These are phyloP conservation scores for Protosalanx chinensis DNA, from an alignment of 2,797 vertebrate species.

Conservation along the genomic window DNA sequence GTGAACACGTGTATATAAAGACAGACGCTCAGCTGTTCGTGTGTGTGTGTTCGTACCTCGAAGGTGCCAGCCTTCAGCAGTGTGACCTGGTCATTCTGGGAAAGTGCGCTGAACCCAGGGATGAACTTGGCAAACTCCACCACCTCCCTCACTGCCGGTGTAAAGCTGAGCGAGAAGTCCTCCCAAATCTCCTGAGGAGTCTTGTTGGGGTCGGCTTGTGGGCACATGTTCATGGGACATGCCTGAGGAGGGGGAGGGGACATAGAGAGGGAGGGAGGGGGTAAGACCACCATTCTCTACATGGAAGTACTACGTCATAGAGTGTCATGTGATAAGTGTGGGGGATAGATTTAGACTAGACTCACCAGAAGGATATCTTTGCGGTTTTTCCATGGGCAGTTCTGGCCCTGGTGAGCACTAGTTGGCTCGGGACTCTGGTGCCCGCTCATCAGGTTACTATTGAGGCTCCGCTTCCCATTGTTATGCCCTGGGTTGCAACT, in stretches of 20 bases:
- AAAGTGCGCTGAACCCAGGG: constrained; percentile 83
- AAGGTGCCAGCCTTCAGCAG: constrained; percentile 93
- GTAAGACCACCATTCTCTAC: constrained; percentile 3
- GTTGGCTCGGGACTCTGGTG: constrained; percentile 45
- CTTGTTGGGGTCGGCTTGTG: constrained; percentile 76
- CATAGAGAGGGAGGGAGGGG: background rate
- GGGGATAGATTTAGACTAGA: background rate
- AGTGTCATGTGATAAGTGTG: too few species aligned
- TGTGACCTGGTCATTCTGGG: constrained; percentile 88
- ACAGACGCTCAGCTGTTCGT: background rate
- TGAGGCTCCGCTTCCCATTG: constrained; percentile 67
- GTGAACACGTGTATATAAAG: background rate
- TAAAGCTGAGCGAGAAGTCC: constrained; percentile 91
- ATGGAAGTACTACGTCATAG: background rate
- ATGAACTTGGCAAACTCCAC: constrained; percentile 92
- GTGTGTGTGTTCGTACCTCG: constrained; percentile 70
- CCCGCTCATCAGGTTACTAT: constrained; percentile 53
- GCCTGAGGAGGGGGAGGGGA: constrained; percentile 65
- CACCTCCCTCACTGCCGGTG: constrained; percentile 86
- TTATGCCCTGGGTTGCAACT: constrained; percentile 43
- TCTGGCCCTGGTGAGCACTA: constrained; percentile 54
- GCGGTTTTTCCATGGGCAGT: constrained; percentile 68
- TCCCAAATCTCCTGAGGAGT: constrained; percentile 90
- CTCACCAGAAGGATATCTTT: constrained; percentile 81
- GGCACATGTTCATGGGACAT: constrained; percentile 89